These are phyloP conservation scores for Cyprinus carpio DNA, from an alignment of 2,113 vertebrate species.

Conservation along the genomic window DNA sequence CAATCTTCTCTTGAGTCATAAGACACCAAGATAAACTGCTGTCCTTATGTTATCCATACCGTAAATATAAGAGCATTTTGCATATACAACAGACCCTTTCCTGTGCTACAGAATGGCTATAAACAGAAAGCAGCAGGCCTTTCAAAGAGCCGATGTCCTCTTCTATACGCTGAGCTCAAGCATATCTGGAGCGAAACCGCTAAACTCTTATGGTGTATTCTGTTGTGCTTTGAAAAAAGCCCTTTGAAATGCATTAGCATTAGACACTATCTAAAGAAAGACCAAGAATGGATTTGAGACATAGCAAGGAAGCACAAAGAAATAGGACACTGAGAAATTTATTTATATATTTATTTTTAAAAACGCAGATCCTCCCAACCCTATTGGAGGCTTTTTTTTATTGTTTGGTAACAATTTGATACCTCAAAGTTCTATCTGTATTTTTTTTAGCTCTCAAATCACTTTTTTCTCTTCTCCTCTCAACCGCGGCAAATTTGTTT, in stretches of 20 bases:
- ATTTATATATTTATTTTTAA: slow-evolving; percentile 46
- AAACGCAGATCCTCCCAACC: slow-evolving; percentile 58
- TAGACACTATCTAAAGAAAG: slow-evolving; percentile 76
- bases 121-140: slow-evolving; percentile 21
- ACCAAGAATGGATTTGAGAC: slow-evolving; percentile 73
- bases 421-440: slow-evolving; percentile 68
- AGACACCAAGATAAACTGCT: slow-evolving; percentile 8
- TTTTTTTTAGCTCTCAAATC: slow-evolving; percentile 60
- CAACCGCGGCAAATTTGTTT: slow-evolving; percentile 75
- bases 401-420: slow-evolving; percentile 76
- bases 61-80: slow-evolving; percentile 39
- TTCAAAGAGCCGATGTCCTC: slow-evolving; percentile 12
- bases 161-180: slow-evolving; percentile 58
- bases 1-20: neutral
- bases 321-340: slow-evolving; percentile 68
- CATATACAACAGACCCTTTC: slow-evolving; percentile 11
- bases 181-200: slow-evolving; percentile 68
- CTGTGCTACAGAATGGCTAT: slow-evolving; percentile 12
- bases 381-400: slow-evolving; percentile 65
- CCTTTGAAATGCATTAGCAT: slow-evolving; percentile 75
- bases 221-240: slow-evolving; percentile 73
- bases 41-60: slow-evolving; percentile 42
- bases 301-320: slow-evolving; percentile 62
- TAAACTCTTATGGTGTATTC: slow-evolving; percentile 73
- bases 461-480: slow-evolving; percentile 66